Conservation (phyloP, 2,888 invertebrate genomes). For the Lepidochitona cinerea region DNA sequence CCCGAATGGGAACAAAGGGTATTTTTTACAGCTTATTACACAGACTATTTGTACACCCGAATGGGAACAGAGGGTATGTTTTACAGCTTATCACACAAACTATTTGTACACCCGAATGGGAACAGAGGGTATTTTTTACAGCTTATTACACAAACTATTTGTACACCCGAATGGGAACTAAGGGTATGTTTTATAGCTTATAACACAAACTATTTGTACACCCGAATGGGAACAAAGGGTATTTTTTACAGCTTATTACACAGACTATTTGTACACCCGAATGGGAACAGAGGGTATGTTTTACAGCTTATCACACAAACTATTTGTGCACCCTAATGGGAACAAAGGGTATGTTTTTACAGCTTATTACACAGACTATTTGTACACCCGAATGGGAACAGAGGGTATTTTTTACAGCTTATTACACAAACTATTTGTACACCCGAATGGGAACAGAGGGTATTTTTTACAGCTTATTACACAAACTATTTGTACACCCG, state of each 20-base stretch:
- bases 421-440: background rate
- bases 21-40: slow-evolving; percentile 66
- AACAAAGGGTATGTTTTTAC: slow-evolving; percentile 76
- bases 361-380: slow-evolving; percentile 75
- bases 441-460: background rate
- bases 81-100: background rate
- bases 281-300: no score
- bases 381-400: slow-evolving; percentile 77
- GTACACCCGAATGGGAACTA: background rate
- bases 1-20: background rate
- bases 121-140: background rate
- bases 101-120: background rate
- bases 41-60: slow-evolving; percentile 77
- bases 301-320: background rate
- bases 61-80: slow-evolving; percentile 76
- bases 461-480: background rate
- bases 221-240: background rate
- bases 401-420: slow-evolving; percentile 72
- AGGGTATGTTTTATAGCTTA: background rate
- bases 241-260: background rate
- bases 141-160: background rate
- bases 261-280: background rate
- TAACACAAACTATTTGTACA: background rate
- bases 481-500: background rate
- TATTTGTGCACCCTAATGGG: background rate